A percentile compares a stretch with the other conserved stretches of the same genome.
Evolutionary conservation across 2,888 invertebrate genomes (phyloP).

Genomic region (Agriopis marginaria): DNA sequence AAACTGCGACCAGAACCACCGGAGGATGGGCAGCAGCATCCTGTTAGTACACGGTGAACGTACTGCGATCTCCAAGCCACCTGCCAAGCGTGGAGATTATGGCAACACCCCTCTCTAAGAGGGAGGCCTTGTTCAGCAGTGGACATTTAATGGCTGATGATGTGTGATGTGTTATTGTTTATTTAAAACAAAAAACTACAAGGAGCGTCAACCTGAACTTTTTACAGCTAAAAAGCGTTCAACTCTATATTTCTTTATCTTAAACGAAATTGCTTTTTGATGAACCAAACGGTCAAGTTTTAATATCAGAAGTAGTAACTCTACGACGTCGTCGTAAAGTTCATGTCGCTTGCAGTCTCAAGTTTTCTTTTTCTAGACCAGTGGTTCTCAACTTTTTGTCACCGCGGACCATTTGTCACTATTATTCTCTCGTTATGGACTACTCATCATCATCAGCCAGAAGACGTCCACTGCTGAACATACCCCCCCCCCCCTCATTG

Average conservation of each 20-base stretch:
- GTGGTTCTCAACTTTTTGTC: background rate
- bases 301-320: slow-evolving; percentile 14
- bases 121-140: too few relatives aligned
- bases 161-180: too few relatives aligned
- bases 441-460: background rate
- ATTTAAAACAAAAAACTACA: slow-evolving; percentile 1
- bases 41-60: too few relatives aligned
- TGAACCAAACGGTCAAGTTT: slow-evolving; percentile 23
- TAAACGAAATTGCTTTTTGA: slow-evolving; percentile 32
- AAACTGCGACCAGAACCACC: too few relatives aligned
- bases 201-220: background rate
- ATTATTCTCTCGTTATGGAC: background rate
- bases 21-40: too few relatives aligned
- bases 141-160: too few relatives aligned
- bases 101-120: too few relatives aligned
- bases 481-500: too few relatives aligned
- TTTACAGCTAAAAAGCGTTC: slow-evolving; percentile 4
- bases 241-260: slow-evolving; percentile 11
- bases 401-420: background rate
- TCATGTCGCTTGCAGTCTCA: slow-evolving; percentile 12
- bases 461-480: too few relatives aligned
- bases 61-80: too few relatives aligned
- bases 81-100: too few relatives aligned
- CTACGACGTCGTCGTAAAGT: slow-evolving; percentile 8
- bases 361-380: slow-evolving; percentile 1